Conservation (phyloP, 2,113 vertebrate species). For the Phyllopteryx taeniolatus region DNA sequence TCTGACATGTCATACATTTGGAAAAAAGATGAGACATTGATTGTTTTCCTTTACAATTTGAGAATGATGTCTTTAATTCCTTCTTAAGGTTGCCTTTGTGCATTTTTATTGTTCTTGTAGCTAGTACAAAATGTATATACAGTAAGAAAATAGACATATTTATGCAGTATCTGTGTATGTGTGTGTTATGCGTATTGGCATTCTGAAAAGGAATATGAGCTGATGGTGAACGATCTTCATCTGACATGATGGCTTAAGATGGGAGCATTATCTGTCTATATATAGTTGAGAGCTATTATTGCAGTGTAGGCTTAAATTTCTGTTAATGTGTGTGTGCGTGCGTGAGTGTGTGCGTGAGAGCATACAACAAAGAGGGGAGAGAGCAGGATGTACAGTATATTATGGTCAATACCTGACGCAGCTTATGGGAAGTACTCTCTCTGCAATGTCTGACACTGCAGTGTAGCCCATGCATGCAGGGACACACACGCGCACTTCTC, state of each 20-base stretch:
- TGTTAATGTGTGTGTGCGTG: too few relatives aligned
- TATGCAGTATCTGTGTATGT: background rate
- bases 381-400: constrained; percentile 46
- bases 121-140: too few relatives aligned
- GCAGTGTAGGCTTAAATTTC: constrained; percentile 14
- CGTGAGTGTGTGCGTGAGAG: constrained; percentile 18
- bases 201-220: constrained; percentile 3
- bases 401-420: constrained; percentile 56
- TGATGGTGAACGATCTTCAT: background rate
- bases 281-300: constrained; percentile 19
- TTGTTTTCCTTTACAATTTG: background rate
- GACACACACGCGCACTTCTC: background rate
- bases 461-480: background rate
- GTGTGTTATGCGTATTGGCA: background rate
- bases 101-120: too few relatives aligned
- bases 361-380: background rate
- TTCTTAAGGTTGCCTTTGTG: background rate
- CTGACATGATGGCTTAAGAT: constrained; percentile 13
- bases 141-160: too few relatives aligned
- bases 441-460: constrained; percentile 10
- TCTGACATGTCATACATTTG: too few relatives aligned
- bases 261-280: constrained; percentile 12
- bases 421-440: constrained; percentile 55
- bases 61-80: background rate
- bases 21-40: too few relatives aligned